Conservation (phyloP, 2,797 vertebrate species). For the Labroides dimidiatus region DNA sequence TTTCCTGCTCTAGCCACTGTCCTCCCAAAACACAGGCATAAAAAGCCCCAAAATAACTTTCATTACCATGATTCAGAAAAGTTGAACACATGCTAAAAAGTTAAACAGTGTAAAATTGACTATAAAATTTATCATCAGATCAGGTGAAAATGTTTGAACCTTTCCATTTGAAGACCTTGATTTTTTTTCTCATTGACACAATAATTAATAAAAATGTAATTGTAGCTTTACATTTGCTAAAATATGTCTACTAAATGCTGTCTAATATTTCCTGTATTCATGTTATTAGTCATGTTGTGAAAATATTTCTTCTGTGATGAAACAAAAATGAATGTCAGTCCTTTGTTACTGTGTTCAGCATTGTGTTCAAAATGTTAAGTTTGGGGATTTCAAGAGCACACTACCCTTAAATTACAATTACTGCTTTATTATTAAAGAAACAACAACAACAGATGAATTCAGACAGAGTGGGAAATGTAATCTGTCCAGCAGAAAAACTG, state of each 20-base stretch:
- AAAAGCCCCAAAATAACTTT: no score
- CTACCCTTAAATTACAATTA: not conserved
- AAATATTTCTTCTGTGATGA: not conserved
- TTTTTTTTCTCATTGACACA: no score
- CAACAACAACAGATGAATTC: not conserved
- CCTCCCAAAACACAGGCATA: no score
- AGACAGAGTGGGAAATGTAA: not conserved
- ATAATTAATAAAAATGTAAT: no score
- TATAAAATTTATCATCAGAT: no score
- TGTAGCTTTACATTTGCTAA: no score
- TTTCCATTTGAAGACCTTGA: no score
- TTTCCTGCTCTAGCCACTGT: no score
- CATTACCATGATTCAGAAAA: not conserved
- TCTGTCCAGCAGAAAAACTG: constrained; percentile 24
- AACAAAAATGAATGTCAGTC: constrained; percentile 17
- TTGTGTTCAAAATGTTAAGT: constrained; percentile 2
- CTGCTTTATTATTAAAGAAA: constrained; percentile 1
- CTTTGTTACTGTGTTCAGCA: not conserved
- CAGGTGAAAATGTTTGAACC: no score
- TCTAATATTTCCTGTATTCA: not conserved
- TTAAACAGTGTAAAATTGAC: no score
- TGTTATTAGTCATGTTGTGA: not conserved
- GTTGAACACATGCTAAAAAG: no score
- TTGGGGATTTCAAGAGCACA: constrained; percentile 36
- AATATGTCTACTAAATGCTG: not conserved